These are phyloP conservation scores for Psilanteris sp. DNA, from an alignment of 1,140 invertebrate genomes.

Conservation along the genomic window DNA sequence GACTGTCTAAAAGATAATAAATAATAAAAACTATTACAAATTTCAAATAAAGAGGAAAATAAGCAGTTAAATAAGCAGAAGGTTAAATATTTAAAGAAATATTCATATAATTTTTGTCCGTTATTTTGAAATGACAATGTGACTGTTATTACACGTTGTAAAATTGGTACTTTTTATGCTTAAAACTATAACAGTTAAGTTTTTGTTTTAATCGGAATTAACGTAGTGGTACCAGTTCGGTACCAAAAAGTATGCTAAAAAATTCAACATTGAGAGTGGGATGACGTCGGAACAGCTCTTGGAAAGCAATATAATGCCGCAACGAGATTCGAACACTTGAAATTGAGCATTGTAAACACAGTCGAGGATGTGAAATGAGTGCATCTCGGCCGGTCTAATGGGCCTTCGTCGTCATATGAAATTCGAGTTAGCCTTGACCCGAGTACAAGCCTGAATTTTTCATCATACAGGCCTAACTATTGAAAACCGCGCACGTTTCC, in stretches of 20 bases:
- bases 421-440: slow-evolving; percentile 60
- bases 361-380: slow-evolving; percentile 55
- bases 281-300: slow-evolving; percentile 1
- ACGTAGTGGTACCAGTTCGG: background rate
- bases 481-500: slow-evolving; percentile 22
- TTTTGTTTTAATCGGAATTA: background rate
- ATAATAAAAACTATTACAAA: no score
- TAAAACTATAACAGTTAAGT: no score
- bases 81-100: no score
- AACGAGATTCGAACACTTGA: slow-evolving; percentile 51
- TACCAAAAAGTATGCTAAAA: background rate
- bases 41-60: no score
- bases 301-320: slow-evolving; percentile 42
- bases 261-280: background rate
- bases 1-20: no score
- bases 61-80: no score
- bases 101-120: no score
- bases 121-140: no score
- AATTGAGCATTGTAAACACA: slow-evolving; percentile 50
- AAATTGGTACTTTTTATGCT: no score
- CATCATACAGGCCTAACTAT: slow-evolving; percentile 26
- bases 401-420: slow-evolving; percentile 47
- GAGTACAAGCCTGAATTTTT: slow-evolving; percentile 49
- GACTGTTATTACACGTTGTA: no score
- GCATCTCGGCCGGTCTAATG: slow-evolving; percentile 31